Conservation (phyloP, 2,888 invertebrate species). For the Autographa pulchrina region DNA sequence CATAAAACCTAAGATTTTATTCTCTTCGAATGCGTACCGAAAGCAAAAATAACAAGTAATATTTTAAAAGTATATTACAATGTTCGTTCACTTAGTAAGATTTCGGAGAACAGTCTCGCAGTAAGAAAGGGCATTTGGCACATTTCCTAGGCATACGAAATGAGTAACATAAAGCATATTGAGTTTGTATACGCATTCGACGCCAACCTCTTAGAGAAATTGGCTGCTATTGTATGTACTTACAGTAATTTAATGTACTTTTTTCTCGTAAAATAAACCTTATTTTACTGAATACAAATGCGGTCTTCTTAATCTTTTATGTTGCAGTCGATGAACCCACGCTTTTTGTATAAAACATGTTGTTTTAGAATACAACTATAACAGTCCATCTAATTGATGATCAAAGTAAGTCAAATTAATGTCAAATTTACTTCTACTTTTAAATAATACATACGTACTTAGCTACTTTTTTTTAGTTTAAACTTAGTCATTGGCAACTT, state of each 20-base stretch:
- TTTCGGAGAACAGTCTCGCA: constrained; percentile 39
- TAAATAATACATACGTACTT: too few relatives aligned
- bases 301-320: constrained; percentile 22
- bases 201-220: constrained; percentile 67
- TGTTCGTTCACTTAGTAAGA: constrained; percentile 42
- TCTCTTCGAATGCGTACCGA: constrained; percentile 4
- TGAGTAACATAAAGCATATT: constrained; percentile 58
- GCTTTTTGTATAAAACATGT: background rate
- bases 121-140: constrained; percentile 62
- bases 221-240: constrained; percentile 59
- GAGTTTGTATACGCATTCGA: constrained; percentile 58
- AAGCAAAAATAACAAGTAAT: constrained; percentile 29
- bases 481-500: too few relatives aligned
- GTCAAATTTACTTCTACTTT: background rate
- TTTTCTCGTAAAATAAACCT: constrained; percentile 46
- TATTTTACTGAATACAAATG: constrained; percentile 36
- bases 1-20: constrained; percentile 21
- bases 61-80: constrained; percentile 39
- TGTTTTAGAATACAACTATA: background rate
- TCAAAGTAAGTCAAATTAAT: background rate
- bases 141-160: constrained; percentile 62
- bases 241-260: constrained; percentile 55
- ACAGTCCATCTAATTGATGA: background rate
- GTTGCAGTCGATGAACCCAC: background rate
- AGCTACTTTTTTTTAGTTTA: too few relatives aligned